Conservation (phyloP, 2,888 invertebrate genomes). For the Phaonia tiefii region DNA sequence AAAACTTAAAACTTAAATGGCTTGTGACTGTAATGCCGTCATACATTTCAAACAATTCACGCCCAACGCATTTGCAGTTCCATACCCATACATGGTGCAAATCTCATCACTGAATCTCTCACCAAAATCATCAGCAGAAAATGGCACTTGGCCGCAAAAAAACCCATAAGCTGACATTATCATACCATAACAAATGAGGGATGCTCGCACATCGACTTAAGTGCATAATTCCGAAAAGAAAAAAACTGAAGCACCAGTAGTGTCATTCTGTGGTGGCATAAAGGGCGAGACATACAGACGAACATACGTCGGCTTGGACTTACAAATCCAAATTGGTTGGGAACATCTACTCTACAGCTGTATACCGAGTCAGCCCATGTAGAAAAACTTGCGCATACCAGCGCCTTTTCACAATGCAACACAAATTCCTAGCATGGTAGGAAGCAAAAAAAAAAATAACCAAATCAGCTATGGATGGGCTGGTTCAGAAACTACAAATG, state of each 20-base stretch:
- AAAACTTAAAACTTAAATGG: no score
- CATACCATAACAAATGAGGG: conserved; percentile 38
- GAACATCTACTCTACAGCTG: not conserved
- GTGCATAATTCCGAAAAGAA: not conserved
- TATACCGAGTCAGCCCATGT: conserved; percentile 2
- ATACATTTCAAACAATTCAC: no score
- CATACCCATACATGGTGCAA: no score
- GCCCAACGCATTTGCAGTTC: no score
- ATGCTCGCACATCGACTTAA: conserved; percentile 32
- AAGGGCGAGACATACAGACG: no score
- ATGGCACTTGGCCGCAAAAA: not conserved
- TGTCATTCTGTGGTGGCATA: not conserved
- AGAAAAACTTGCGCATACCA: conserved; percentile 52
- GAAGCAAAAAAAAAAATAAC: conserved; percentile 14
- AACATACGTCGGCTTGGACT: not conserved
- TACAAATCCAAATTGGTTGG: conserved; percentile 5
- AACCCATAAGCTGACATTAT: conserved; percentile 48
- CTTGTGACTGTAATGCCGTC: no score
- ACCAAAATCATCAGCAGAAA: no score
- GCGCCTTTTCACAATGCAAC: conserved; percentile 57
- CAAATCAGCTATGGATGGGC: not conserved
- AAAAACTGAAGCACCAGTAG: not conserved
- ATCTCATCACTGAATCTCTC: no score
- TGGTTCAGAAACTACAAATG: conserved; percentile 21
- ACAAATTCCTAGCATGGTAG: conserved; percentile 37